These are phyloP conservation scores for Achlya flavicornis DNA, from an alignment of 2,888 invertebrate genomes.

Conservation along the genomic window DNA sequence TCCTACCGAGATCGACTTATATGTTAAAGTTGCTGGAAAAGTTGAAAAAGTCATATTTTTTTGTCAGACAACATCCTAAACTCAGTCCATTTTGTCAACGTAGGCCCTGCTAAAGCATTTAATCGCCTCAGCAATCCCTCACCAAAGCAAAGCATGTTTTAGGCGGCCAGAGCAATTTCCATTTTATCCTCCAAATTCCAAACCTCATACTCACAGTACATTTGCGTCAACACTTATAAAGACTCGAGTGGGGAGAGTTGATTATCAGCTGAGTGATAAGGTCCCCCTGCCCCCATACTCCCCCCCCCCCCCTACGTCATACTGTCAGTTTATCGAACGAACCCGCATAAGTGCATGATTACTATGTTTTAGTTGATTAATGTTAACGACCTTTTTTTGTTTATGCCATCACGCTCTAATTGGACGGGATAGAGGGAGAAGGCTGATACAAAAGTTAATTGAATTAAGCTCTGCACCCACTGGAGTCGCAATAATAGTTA, in stretches of 20 bases:
- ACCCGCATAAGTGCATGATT: slow-evolving; percentile 50
- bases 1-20: no score
- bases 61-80: no score
- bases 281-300: slow-evolving; percentile 25
- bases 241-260: slow-evolving; percentile 56
- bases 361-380: slow-evolving; percentile 4
- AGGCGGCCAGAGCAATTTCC: no score
- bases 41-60: no score
- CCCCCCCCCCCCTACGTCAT: slow-evolving; percentile 17
- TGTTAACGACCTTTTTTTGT: slow-evolving; percentile 3
- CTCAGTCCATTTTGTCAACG: no score
- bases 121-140: no score
- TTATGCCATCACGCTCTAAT: background rate
- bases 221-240: slow-evolving; percentile 61
- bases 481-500: background rate
- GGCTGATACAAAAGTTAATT: background rate
- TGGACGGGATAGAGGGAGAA: background rate
- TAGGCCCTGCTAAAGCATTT: no score
- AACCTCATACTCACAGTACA: slow-evolving; percentile 37
- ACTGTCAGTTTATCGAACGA: slow-evolving; percentile 48
- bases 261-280: slow-evolving; percentile 71
- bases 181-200: slow-evolving; percentile 17
- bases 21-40: no score
- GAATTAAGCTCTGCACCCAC: background rate
- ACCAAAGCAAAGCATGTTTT: no score